Conservation (phyloP, 2,797 vertebrate species). For the Dicrostonyx torquatus region DNA sequence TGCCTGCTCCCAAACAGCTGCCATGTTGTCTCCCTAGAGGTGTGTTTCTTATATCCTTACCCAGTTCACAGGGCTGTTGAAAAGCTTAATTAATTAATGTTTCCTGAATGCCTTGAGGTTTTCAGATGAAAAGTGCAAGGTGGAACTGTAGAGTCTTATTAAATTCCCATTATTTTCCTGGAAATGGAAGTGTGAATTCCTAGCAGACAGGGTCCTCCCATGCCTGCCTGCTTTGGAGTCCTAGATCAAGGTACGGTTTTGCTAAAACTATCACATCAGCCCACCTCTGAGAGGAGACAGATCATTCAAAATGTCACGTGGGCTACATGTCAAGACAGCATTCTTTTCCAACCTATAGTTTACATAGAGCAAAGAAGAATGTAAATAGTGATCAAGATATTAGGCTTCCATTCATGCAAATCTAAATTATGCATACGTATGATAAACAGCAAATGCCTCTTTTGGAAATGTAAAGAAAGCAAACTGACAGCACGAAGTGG, state of each 20-base stretch:
- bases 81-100: slow-evolving; percentile 77
- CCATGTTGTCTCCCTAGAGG: slow-evolving; percentile 66
- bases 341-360: background rate
- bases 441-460: background rate
- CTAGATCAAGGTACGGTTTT: background rate
- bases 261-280: background rate
- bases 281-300: background rate
- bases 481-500: background rate
- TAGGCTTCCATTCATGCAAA: background rate
- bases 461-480: background rate
- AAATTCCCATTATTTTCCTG: slow-evolving; percentile 35
- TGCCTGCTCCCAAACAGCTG: slow-evolving; percentile 68
- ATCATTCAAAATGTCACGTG: background rate
- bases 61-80: slow-evolving; percentile 63
- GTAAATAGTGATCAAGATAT: background rate
- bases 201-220: background rate
- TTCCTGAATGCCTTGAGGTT: slow-evolving; percentile 76
- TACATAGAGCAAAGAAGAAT: background rate
- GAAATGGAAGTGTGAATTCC: slow-evolving; percentile 30
- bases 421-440: background rate
- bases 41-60: slow-evolving; percentile 47
- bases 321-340: background rate
- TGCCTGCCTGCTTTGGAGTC: background rate
- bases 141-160: slow-evolving; percentile 32
- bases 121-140: slow-evolving; percentile 65